phyloP scores from a whole-genome alignment of 1,140 invertebrate species.

The Hesperophylax magnus region DNA sequence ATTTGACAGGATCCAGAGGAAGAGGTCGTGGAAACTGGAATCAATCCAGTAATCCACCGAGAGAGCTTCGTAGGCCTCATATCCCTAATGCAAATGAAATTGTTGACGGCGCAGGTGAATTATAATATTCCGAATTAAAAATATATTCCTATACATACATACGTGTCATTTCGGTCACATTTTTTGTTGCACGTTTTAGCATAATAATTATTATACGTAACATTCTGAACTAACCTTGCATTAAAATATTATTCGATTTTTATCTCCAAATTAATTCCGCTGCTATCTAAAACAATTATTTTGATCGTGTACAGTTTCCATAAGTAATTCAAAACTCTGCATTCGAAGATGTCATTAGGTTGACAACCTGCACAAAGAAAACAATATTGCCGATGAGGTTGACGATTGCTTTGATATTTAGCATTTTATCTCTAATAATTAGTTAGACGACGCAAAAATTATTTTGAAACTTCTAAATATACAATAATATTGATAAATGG shows the following conservation, averaged over 20 bases:
- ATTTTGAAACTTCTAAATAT: too few relatives aligned
- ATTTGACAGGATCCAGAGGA: slow-evolving; percentile 47
- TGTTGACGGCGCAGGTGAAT: slow-evolving; percentile 13
- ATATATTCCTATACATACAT: slow-evolving; percentile 21
- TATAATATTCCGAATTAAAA: not conserved
- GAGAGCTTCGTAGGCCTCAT: slow-evolving; percentile 42
- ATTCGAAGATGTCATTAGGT: too few relatives aligned
- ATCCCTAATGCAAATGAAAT: slow-evolving; percentile 9
- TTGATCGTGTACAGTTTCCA: too few relatives aligned
- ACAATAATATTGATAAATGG: too few relatives aligned
- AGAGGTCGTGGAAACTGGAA: slow-evolving; percentile 43
- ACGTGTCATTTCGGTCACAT: slow-evolving; percentile 34
- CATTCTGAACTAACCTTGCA: too few relatives aligned
- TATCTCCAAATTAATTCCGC: too few relatives aligned
- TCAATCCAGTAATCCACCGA: slow-evolving; percentile 39
- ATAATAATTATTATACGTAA: not conserved
- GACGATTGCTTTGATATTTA: not conserved
- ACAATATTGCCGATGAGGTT: not conserved
- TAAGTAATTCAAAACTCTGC: too few relatives aligned
- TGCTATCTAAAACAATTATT: too few relatives aligned
- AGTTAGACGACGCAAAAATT: too few relatives aligned
- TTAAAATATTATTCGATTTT: too few relatives aligned
- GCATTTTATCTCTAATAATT: too few relatives aligned
- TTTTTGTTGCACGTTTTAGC: slow-evolving; percentile 18
- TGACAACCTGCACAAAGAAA: not conserved